Evolutionary conservation across 2,888 invertebrate species (phyloP).

Genomic region (Rhopalosiphum nymphaeae): DNA sequence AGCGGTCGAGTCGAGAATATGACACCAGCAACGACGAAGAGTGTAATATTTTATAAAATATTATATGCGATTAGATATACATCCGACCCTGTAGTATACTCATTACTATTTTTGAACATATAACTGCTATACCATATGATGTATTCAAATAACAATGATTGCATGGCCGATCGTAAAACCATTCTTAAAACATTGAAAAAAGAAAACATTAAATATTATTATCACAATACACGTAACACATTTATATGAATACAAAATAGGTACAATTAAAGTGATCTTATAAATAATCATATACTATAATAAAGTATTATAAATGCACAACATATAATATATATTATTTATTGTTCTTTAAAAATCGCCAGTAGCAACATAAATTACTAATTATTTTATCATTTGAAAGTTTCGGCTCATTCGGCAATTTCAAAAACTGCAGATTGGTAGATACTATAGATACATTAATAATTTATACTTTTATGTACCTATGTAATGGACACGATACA

Average conservation of each 20-base stretch:
- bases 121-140: not conserved
- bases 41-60: constrained; percentile 54
- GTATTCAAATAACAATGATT: constrained; percentile 39
- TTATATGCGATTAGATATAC: constrained; percentile 16
- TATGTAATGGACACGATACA: constrained; percentile 17
- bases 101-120: constrained; percentile 40
- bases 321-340: not conserved
- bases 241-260: constrained; percentile 3
- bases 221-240: not conserved
- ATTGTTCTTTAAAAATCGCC: not conserved
- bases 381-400: constrained; percentile 17
- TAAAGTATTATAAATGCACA: not conserved
- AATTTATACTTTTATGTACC: not conserved
- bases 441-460: not conserved
- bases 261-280: not conserved
- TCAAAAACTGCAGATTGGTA: not conserved
- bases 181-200: not conserved
- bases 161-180: constrained; percentile 27
- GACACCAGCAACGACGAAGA: constrained; percentile 31
- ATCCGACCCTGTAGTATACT: not conserved
- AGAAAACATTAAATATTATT: not conserved
- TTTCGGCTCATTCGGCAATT: not conserved
- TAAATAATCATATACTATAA: not conserved
- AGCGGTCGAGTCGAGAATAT: constrained; percentile 37
- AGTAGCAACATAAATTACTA: not conserved